These are phyloP conservation scores for Anoura caudifer DNA, from an alignment of 2,113 vertebrate genomes.

Conservation along the genomic window DNA sequence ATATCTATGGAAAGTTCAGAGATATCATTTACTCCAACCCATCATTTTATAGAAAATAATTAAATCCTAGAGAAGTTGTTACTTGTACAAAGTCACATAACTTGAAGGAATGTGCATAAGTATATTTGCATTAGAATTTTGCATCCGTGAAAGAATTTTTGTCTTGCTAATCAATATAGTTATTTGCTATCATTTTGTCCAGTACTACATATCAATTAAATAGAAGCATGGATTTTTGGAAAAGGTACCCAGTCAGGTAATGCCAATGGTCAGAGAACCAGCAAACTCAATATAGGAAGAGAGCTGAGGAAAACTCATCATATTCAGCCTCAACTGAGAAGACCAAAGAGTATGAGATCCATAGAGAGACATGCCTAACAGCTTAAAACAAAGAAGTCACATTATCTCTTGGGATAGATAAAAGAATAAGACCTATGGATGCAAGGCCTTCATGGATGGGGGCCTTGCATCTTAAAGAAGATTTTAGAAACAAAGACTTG, in stretches of 20 bases:
- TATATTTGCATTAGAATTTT: background rate
- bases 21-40: background rate
- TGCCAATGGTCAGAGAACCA: background rate
- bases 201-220: background rate
- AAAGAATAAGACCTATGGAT: slow-evolving; percentile 10
- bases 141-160: background rate
- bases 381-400: background rate
- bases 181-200: background rate
- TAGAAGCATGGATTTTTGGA: background rate
- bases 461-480: background rate
- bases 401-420: background rate
- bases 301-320: background rate
- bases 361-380: background rate
- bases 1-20: background rate
- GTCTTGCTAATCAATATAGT: background rate
- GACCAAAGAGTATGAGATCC: background rate
- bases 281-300: slow-evolving; percentile 14
- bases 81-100: background rate
- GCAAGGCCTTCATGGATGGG: background rate
- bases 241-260: background rate
- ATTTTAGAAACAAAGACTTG: background rate
- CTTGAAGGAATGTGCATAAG: background rate
- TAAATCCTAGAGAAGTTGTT: background rate
- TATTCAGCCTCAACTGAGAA: background rate
- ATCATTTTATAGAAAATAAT: slow-evolving; percentile 20